These are phyloP conservation scores for Eupithecia pulchellata DNA, from an alignment of 2,888 invertebrate species.

Conservation along the genomic window DNA sequence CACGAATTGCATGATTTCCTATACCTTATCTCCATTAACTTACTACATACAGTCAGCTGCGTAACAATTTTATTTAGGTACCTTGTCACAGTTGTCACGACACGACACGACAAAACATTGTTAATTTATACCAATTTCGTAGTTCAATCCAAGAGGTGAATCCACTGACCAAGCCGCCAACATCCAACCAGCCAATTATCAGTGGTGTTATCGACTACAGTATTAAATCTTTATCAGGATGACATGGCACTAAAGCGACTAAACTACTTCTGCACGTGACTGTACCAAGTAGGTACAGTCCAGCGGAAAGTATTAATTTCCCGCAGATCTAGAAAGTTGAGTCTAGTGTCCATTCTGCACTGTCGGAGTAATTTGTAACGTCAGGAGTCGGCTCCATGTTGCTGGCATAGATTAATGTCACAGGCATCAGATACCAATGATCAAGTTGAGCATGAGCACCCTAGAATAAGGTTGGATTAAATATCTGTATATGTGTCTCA, in stretches of 20 bases:
- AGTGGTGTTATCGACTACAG: too few species aligned
- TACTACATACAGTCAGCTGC: not conserved
- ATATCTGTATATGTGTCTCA: too few species aligned
- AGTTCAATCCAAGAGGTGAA: too few species aligned
- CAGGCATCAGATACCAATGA: not conserved
- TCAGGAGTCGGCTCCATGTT: slow-evolving; percentile 9
- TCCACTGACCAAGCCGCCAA: too few species aligned
- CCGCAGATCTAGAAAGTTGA: slow-evolving; percentile 68
- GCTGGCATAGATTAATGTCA: slow-evolving; percentile 11
- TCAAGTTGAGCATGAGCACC: not conserved
- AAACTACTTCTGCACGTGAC: slow-evolving; percentile 48
- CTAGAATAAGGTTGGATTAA: too few species aligned
- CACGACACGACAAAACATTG: not conserved
- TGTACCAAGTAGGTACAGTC: slow-evolving; percentile 51
- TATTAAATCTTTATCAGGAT: too few species aligned
- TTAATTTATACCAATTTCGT: too few species aligned
- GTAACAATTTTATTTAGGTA: not conserved
- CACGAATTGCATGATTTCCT: slow-evolving; percentile 17
- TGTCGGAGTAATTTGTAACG: slow-evolving; percentile 26
- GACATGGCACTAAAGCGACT: too few species aligned
- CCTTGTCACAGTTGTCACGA: not conserved
- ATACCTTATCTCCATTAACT: not conserved
- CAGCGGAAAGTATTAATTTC: slow-evolving; percentile 72
- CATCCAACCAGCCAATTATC: too few species aligned
- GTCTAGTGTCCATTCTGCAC: slow-evolving; percentile 29